Evolutionary conservation across 2,888 invertebrate species (phyloP).

Genomic region (Panorpa germanica): DNA sequence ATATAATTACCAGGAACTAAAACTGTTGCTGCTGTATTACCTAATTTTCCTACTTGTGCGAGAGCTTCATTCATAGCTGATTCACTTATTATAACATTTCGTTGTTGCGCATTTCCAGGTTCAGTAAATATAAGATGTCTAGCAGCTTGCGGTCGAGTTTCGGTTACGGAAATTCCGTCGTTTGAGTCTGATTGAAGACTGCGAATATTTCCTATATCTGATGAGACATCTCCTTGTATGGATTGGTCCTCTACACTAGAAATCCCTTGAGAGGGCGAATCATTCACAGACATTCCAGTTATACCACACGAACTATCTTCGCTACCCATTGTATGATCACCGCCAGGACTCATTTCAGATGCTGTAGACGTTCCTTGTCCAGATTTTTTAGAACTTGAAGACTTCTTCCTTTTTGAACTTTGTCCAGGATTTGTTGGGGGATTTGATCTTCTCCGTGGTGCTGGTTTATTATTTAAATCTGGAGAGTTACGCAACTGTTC

Average conservation of each 20-base stretch:
- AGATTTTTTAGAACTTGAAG: slow-evolving; percentile 34
- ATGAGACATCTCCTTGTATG: slow-evolving; percentile 26
- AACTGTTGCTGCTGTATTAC: slow-evolving; percentile 37
- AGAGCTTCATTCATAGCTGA: slow-evolving; percentile 4
- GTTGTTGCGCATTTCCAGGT: background rate
- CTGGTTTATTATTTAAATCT: slow-evolving; percentile 61
- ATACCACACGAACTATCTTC: slow-evolving; percentile 60
- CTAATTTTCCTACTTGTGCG: slow-evolving; percentile 2
- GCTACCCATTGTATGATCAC: slow-evolving; percentile 49
- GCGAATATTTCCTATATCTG: slow-evolving; percentile 26
- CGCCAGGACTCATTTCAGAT: slow-evolving; percentile 28
- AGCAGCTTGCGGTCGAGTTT: slow-evolving; percentile 11
- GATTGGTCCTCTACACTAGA: slow-evolving; percentile 28
- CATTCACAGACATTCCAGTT: slow-evolving; percentile 28
- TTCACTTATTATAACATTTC: background rate
- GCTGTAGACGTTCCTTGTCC: slow-evolving; percentile 19
- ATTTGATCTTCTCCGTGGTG: slow-evolving; percentile 54
- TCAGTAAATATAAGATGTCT: slow-evolving; percentile 5
- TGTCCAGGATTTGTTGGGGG: slow-evolving; percentile 52
- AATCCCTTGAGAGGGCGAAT: slow-evolving; percentile 18
- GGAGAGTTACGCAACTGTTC: slow-evolving; percentile 65
- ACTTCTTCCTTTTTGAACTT: slow-evolving; percentile 49
- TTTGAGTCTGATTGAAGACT: slow-evolving; percentile 29
- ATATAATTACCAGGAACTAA: slow-evolving; percentile 55
- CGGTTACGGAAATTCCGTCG: slow-evolving; percentile 16